phyloP scores from a whole-genome alignment of 1,140 invertebrate species.

The Parapsyche elsis region DNA sequence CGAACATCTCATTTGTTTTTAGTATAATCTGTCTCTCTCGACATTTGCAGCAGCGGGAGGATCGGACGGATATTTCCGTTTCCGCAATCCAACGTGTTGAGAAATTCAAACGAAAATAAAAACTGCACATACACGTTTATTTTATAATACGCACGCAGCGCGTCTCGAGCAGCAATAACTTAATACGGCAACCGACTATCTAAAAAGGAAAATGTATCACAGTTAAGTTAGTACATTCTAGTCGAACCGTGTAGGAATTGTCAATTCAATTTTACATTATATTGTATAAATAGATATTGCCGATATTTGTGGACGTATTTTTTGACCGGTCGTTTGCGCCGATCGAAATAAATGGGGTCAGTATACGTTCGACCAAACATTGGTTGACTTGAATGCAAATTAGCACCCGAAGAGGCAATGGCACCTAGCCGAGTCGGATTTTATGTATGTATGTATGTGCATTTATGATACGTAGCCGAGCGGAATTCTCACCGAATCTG shows the following conservation, averaged over 20 bases:
- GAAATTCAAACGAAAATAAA: conserved; percentile 23
- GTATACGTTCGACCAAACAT: conserved; percentile 23
- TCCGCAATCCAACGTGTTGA: conserved; percentile 17
- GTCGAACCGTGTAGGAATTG: no score
- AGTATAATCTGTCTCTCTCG: not conserved
- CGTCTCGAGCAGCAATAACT: no score
- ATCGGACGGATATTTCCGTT: conserved; percentile 25
- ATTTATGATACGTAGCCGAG: not conserved
- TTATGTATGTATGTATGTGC: not conserved
- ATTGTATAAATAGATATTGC: not conserved
- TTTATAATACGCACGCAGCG: no score
- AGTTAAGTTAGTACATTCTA: no score
- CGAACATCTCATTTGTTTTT: not conserved
- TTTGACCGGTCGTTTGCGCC: not conserved
- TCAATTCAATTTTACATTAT: no score
- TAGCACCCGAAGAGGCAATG: not conserved
- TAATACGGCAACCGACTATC: no score
- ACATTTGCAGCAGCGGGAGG: conserved; percentile 3
- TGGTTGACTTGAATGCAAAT: conserved; percentile 26
- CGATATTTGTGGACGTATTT: not conserved
- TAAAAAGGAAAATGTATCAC: no score
- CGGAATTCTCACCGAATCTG: not conserved
- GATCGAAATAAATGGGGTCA: conserved; percentile 32
- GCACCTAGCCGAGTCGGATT: conserved; percentile 1
- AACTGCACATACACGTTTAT: not conserved